Evolutionary conservation across 2,888 invertebrate species (phyloP).

Genomic region (Torymus tubicola): DNA sequence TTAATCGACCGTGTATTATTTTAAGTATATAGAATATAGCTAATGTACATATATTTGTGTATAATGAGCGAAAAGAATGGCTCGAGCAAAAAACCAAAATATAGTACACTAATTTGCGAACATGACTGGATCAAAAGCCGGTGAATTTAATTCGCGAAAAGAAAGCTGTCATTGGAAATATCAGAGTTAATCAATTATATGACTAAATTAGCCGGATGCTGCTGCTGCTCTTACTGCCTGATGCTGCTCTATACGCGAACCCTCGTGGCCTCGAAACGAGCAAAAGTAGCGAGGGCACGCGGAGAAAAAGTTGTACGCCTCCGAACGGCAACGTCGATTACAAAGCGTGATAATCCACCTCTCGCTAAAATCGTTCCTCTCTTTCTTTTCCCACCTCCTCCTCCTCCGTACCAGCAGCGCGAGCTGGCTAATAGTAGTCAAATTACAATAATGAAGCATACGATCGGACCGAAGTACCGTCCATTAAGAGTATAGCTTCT

Average conservation of each 20-base stretch:
- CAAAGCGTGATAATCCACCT: slow-evolving; percentile 60
- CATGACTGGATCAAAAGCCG: background rate
- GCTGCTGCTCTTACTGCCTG: too few species aligned
- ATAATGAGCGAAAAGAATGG: too few species aligned
- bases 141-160: background rate
- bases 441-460: slow-evolving; percentile 72
- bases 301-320: background rate
- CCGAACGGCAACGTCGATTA: slow-evolving; percentile 53
- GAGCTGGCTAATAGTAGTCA: slow-evolving; percentile 65
- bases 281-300: background rate
- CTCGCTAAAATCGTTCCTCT: slow-evolving; percentile 29
- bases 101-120: slow-evolving; percentile 16
- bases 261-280: background rate
- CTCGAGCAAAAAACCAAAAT: background rate
- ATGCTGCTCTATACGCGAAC: too few species aligned
- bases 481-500: slow-evolving; percentile 68
- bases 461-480: slow-evolving; percentile 65
- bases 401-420: too few species aligned
- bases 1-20: too few species aligned
- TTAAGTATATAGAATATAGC: too few species aligned
- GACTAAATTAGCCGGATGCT: slow-evolving; percentile 41
- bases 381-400: background rate
- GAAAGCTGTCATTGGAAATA: background rate
- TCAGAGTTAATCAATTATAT: slow-evolving; percentile 41
- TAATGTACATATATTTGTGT: too few species aligned